A percentile compares a stretch with the other conserved stretches of the same genome.
Evolutionary conservation across 2,113 vertebrate species (phyloP).

Genomic region (Gambusia affinis): DNA sequence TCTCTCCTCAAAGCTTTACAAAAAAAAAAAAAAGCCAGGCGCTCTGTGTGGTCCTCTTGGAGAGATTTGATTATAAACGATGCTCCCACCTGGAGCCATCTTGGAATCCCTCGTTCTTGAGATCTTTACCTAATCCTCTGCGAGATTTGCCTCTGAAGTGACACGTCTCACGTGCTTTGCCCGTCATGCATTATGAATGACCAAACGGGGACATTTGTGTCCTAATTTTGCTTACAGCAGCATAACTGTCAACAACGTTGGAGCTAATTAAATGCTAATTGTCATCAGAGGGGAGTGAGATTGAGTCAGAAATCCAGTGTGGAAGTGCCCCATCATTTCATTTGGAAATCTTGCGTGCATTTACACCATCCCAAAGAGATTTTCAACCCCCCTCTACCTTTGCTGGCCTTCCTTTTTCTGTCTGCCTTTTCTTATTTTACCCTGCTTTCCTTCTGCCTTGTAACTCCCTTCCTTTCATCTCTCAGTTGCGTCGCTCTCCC

Average conservation of each 20-base stretch:
- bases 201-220: conserved; percentile 62
- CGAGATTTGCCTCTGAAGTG: conserved; percentile 63
- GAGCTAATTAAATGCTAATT: conserved; percentile 59
- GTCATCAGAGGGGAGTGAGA: neutral
- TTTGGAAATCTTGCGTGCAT: conserved; percentile 16
- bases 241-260: conserved; percentile 38
- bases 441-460: conserved; percentile 18
- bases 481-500: conserved; percentile 13
- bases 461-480: conserved; percentile 55
- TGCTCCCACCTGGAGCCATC: conserved; percentile 74
- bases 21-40: conserved; percentile 59
- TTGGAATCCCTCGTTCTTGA: conserved; percentile 75
- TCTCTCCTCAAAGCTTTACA: conserved; percentile 53
- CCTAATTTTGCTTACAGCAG: conserved; percentile 65
- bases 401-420: conserved; percentile 23
- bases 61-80: conserved; percentile 82
- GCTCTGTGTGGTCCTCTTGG: conserved; percentile 61
- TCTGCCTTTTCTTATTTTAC: conserved; percentile 26
- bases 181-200: conserved; percentile 75
- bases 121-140: conserved; percentile 76
- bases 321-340: conserved; percentile 18
- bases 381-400: conserved; percentile 33
- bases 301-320: conserved; percentile 36
- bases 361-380: conserved; percentile 16
- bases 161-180: conserved; percentile 53